These are phyloP conservation scores for Lampris megalopsis DNA, from an alignment of 2,113 vertebrate genomes.

Conservation along the genomic window DNA sequence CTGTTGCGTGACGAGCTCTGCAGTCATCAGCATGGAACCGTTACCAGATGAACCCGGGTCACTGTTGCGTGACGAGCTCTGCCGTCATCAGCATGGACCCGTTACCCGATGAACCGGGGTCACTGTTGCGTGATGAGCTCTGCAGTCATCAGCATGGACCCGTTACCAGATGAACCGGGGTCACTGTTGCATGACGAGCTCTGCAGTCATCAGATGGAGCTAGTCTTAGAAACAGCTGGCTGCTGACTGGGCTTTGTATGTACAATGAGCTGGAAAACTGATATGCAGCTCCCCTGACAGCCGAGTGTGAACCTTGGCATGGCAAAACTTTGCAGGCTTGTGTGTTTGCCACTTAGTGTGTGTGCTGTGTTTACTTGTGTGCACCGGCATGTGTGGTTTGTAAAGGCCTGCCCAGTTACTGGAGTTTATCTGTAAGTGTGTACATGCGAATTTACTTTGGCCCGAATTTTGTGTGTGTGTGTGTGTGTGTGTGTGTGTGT, in stretches of 20 bases:
- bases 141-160: no score
- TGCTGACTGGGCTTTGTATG: not conserved
- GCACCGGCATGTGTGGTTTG: not conserved
- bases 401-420: no score
- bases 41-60: no score
- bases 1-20: no score
- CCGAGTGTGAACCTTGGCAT: not conserved
- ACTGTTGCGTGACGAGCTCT: no score
- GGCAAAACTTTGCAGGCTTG: not conserved
- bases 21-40: no score
- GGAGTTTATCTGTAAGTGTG: no score
- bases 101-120: no score
- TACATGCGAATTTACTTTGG: not conserved
- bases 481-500: not conserved
- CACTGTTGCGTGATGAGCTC: no score
- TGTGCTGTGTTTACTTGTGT: not conserved
- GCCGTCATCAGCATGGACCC: no score
- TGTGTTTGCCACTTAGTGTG: not conserved
- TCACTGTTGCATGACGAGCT: no score
- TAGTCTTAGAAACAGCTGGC: not conserved
- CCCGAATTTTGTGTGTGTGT: not conserved
- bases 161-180: no score
- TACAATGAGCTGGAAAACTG: not conserved
- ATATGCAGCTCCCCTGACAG: slow-evolving; percentile 8
- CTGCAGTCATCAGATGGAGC: not conserved